Evolutionary conservation across 2,888 invertebrate species (phyloP), one percentile per base, ranked within the genome.

Genomic region (Netelia fuscicornis): DNA sequence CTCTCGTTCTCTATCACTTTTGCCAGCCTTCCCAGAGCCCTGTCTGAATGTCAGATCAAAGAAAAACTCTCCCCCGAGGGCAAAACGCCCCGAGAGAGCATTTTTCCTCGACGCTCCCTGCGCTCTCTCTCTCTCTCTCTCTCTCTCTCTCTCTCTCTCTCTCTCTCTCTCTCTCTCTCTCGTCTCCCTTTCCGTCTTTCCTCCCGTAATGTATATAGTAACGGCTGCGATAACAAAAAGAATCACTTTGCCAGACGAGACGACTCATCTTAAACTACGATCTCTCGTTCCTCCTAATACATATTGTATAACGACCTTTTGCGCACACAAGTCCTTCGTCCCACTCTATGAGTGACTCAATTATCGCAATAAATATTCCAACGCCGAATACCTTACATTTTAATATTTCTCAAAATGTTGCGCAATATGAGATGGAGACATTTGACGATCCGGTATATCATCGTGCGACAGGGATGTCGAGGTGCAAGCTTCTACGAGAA

Each of bases 1-100:
- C 64, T 64, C 37, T 79, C 60, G 42, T 48, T 68, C 56, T 8
- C 64, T 54, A 13, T 65, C 64, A 54, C 64, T 56, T 71, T 71
- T 54, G 42, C 79, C 52, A 79, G 62, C 64, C 37, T 42, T 81
- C 62, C 1, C 62, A 20, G 58, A 62, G 52, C 62, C 62, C 80
- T 77, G 83, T 82, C 85, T 87, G 86, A 87, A 88, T 88, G 84
- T 85, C 84, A 85, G 86, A 87, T 88, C 88, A 88, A 88, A 88
- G 88, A 81, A 68, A 85, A 79, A 74, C 67, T 76, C 76, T 80
- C 64, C 79, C 79, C 83, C 83, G 78, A 81, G 71, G 60, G 77
- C 82, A 71, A 83, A 83, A 80, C 80, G 60, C 68, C 62, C 78
- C 84, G 78, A 54, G 79, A 76, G 82, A 83, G 81, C 81, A 85